These are phyloP conservation scores for Mandrillus leucophaeus DNA, from an alignment of 2,113 vertebrate genomes.

Conservation along the genomic window DNA sequence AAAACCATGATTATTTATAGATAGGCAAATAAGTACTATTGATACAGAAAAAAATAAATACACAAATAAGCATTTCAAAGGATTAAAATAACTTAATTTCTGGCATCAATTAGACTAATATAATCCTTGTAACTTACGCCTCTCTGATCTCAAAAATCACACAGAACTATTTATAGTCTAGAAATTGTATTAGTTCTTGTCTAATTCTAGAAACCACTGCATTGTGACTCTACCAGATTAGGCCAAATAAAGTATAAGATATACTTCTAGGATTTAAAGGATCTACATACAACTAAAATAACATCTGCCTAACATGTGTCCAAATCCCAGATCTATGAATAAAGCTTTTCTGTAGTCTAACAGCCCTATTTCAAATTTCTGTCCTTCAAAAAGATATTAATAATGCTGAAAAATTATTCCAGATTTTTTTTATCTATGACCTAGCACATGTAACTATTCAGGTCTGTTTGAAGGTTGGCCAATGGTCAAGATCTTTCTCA, in stretches of 20 bases:
- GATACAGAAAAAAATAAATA: neutral
- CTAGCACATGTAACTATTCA: neutral
- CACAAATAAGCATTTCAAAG: conserved; percentile 2
- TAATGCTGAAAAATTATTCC: neutral
- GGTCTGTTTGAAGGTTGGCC: neutral
- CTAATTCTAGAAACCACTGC: conserved; percentile 63
- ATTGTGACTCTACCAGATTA: conserved; percentile 15
- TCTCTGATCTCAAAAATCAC: conserved; percentile 54
- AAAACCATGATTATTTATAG: neutral
- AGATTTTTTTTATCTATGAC: neutral
- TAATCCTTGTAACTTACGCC: conserved; percentile 46
- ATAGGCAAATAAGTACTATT: neutral
- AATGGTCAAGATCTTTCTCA: neutral
- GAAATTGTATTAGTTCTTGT: conserved; percentile 53
- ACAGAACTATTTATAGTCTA: conserved; percentile 70
- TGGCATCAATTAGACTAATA: conserved; percentile 52
- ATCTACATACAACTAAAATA: conserved; percentile 63
- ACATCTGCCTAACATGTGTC: conserved; percentile 31
- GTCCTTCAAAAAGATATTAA: neutral
- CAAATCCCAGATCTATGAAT: conserved; percentile 26
- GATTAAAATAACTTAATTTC: conserved; percentile 15
- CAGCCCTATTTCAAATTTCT: neutral
- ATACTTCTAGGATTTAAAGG: conserved; percentile 58
- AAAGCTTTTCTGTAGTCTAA: neutral
- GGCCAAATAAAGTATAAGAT: conserved; percentile 41